Percentiles rank a stretch among this genome's conserved stretches.
Evolutionary conservation across 2,888 invertebrate genomes (phyloP).

Genomic region (Odontomyia ornata): DNA sequence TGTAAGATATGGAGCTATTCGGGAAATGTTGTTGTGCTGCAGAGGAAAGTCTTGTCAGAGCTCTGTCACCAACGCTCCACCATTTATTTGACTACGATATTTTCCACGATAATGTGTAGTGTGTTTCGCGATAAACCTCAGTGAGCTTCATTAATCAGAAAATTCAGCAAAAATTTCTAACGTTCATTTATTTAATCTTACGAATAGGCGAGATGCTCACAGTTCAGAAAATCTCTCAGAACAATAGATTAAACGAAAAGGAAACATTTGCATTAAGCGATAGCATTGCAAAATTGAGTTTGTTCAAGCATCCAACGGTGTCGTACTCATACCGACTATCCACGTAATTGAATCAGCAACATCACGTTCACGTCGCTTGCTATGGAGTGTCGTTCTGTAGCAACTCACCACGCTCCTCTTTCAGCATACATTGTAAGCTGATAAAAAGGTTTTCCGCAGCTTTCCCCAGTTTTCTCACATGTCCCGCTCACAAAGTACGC

Average conservation of each 20-base stretch:
- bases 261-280: too few relatives aligned
- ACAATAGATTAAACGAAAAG: too few relatives aligned
- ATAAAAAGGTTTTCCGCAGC: slow-evolving; percentile 16
- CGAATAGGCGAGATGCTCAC: too few relatives aligned
- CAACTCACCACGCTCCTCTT: neutral
- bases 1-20: neutral
- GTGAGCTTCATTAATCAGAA: neutral
- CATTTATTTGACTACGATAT: neutral
- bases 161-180: too few relatives aligned
- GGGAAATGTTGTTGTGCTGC: neutral
- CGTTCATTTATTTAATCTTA: too few relatives aligned
- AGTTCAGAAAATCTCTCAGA: too few relatives aligned
- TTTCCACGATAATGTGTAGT: neutral
- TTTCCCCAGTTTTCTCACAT: slow-evolving; percentile 7
- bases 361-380: too few relatives aligned
- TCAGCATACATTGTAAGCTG: slow-evolving; percentile 14
- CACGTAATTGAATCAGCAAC: too few relatives aligned
- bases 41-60: slow-evolving; percentile 22
- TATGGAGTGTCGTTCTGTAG: too few relatives aligned
- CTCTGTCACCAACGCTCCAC: neutral
- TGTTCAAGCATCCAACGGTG: too few relatives aligned
- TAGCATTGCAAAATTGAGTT: too few relatives aligned
- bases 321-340: too few relatives aligned
- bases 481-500: slow-evolving; percentile 8
- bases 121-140: neutral